phyloP scores from a whole-genome alignment of 2,113 vertebrate genomes.

The Myxocyprinus asiaticus region DNA sequence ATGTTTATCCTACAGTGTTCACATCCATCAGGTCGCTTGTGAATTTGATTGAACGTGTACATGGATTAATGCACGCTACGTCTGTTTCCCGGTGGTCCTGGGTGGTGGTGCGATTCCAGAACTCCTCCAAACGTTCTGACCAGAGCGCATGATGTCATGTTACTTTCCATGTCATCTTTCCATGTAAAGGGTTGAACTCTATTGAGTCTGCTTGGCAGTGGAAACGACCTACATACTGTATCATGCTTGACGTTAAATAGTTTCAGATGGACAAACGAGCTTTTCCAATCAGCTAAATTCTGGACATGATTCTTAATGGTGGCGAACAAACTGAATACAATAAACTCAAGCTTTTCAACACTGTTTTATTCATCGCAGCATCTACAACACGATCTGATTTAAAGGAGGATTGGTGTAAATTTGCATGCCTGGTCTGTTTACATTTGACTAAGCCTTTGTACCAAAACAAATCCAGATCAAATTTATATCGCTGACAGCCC shows the following conservation, averaged over 20 bases:
- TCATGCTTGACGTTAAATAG: background rate
- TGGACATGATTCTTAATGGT: background rate
- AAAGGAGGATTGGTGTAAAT: background rate
- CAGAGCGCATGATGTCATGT: conserved; percentile 30
- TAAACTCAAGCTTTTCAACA: background rate
- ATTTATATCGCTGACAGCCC: background rate
- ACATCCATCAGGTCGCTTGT: conserved; percentile 26
- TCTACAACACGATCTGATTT: background rate
- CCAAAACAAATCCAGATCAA: background rate
- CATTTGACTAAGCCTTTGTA: background rate
- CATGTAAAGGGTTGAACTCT: background rate
- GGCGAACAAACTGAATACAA: background rate
- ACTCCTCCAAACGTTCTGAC: conserved; percentile 20
- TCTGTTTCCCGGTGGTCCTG: conserved; percentile 28
- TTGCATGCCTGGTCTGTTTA: background rate
- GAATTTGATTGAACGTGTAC: conserved; percentile 1
- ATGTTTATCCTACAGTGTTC: background rate
- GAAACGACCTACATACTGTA: conserved; percentile 8
- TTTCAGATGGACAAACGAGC: background rate
- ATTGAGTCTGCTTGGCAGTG: conserved; percentile 21
- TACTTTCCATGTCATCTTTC: background rate
- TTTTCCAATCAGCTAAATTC: conserved; percentile 14
- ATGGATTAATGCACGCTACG: background rate
- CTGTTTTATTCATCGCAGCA: background rate
- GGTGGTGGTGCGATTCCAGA: conserved; percentile 1